Percentiles rank a stretch among this genome's conserved stretches.
phyloP scores from a whole-genome alignment of 1,140 invertebrate species.

The Zaprionus kolodkinae region DNA sequence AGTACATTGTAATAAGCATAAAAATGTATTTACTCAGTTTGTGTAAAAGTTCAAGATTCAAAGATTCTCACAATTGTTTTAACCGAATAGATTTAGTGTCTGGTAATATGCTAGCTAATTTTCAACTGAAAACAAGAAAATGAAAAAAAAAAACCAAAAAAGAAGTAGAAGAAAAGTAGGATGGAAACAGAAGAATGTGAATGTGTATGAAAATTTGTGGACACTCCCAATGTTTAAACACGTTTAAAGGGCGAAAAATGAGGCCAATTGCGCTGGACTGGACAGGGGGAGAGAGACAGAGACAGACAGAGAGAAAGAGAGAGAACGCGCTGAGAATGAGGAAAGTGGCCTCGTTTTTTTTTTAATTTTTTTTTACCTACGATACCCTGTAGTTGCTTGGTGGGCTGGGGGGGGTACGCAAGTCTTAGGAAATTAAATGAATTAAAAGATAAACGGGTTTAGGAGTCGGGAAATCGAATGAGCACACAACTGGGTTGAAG shows the following conservation, averaged over 20 bases:
- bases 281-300: too few relatives aligned
- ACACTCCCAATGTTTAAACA: conserved; percentile 37
- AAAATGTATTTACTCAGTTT: conserved; percentile 22
- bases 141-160: neutral
- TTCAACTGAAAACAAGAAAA: neutral
- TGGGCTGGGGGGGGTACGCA: neutral
- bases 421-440: neutral
- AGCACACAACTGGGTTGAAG: neutral
- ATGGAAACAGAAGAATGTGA: neutral
- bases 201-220: neutral
- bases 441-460: neutral
- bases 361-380: neutral
- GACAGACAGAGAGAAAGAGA: neutral
- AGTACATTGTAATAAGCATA: conserved; percentile 1
- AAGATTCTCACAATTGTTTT: conserved; percentile 59
- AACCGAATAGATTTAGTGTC: neutral
- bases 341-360: conserved; percentile 2
- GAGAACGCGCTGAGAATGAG: conserved; percentile 6
- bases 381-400: neutral
- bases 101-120: conserved; percentile 4
- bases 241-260: conserved; percentile 52
- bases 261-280: conserved; percentile 5
- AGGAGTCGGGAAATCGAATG: neutral
- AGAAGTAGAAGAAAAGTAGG: neutral
- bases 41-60: conserved; percentile 45